Evolutionary conservation across 2,888 invertebrate genomes (phyloP).

Genomic region (Aspidiotus rigidus): DNA sequence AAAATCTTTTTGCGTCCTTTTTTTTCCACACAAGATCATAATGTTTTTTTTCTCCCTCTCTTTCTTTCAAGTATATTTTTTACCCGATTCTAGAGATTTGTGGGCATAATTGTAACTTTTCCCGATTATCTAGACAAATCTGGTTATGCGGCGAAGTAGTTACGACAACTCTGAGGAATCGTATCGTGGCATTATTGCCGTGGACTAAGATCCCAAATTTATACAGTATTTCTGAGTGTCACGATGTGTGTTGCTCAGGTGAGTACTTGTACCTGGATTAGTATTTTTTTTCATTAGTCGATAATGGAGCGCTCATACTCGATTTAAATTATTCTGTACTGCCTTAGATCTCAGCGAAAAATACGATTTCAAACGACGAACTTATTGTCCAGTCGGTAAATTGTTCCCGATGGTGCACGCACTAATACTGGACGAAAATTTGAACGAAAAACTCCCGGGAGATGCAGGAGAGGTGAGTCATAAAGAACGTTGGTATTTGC

Average conservation of each 20-base stretch:
- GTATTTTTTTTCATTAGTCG: not conserved
- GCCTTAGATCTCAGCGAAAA: conserved; percentile 36
- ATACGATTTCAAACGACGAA: conserved; percentile 34
- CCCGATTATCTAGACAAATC: conserved; percentile 37
- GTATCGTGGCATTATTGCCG: conserved; percentile 36
- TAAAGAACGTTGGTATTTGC: not conserved
- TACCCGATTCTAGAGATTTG: no score
- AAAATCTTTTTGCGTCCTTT: no score
- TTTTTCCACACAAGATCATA: no score
- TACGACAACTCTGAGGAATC: conserved; percentile 38
- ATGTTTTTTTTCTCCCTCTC: no score
- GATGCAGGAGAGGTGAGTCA: conserved; percentile 38
- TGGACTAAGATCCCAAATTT: conserved; percentile 39
- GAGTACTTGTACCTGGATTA: conserved; percentile 8
- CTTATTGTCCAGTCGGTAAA: conserved; percentile 39
- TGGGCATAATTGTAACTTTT: no score
- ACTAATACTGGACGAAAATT: conserved; percentile 38
- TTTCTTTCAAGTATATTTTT: no score
- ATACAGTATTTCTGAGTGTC: conserved; percentile 40
- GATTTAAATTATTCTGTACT: not conserved
- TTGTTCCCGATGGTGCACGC: conserved; percentile 38
- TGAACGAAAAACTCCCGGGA: conserved; percentile 37
- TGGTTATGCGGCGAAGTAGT: conserved; percentile 40
- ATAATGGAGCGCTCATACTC: not conserved
- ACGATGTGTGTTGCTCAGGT: conserved; percentile 39